Evolutionary conservation across 2,888 invertebrate genomes (phyloP).

Genomic region (Helicoverpa assulta): DNA sequence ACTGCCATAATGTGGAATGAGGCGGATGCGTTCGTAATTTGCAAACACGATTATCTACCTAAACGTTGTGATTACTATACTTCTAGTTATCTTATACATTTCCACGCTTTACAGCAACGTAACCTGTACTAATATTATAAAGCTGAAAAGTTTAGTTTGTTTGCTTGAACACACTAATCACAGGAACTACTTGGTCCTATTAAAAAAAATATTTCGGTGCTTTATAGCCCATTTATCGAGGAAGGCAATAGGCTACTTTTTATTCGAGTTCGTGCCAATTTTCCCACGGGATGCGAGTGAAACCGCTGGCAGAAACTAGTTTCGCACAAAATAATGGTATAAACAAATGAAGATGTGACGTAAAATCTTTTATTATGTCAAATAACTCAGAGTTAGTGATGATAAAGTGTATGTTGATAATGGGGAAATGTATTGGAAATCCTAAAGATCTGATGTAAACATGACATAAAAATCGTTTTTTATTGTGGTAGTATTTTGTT

Average conservation of each 20-base stretch:
- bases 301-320: no score
- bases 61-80: constrained; percentile 3
- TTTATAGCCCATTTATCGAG: no score
- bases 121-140: constrained; percentile 1
- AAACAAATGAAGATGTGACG: constrained; percentile 37
- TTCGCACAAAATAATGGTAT: constrained; percentile 24
- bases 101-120: constrained; percentile 8
- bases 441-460: constrained; percentile 14
- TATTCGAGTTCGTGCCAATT: no score
- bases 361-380: constrained; percentile 30
- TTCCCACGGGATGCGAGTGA: no score
- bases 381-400: constrained; percentile 31
- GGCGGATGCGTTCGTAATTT: neutral
- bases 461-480: constrained; percentile 24
- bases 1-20: constrained; percentile 22
- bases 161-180: no score
- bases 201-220: no score
- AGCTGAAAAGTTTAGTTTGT: no score
- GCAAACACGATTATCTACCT: constrained; percentile 2
- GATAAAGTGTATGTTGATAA: constrained; percentile 24
- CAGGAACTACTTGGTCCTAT: no score
- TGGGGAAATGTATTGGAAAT: constrained; percentile 19
- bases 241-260: no score
- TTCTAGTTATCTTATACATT: neutral
- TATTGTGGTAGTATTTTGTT: constrained; percentile 17